phyloP scores from a whole-genome alignment of 1,140 invertebrate genomes.

The Philopotamus ludificatus region DNA sequence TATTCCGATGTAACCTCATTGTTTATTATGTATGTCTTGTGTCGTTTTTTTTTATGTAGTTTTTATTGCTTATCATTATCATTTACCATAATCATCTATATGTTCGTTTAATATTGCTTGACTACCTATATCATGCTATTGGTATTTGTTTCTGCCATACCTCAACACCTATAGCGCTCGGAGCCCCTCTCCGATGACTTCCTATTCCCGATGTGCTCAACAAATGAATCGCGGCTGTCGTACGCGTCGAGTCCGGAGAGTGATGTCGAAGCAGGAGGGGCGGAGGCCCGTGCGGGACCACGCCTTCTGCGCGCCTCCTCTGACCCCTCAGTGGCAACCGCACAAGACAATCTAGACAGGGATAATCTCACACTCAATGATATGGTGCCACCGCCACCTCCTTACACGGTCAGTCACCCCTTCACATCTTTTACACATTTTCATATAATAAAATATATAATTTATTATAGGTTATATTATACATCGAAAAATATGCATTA shows the following conservation, averaged over 20 bases:
- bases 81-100: too few species aligned
- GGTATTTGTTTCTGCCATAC: conserved; percentile 18
- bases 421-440: neutral
- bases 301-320: conserved; percentile 81
- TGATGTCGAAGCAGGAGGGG: conserved; percentile 84
- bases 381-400: conserved; percentile 56
- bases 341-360: conserved; percentile 62
- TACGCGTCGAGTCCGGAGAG: conserved; percentile 95
- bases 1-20: too few species aligned
- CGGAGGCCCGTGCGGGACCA: conserved; percentile 63
- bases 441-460: neutral
- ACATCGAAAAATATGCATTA: too few species aligned
- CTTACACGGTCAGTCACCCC: conserved; percentile 69
- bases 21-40: too few species aligned
- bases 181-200: conserved; percentile 91
- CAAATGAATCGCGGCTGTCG: conserved; percentile 72
- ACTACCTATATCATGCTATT: conserved; percentile 16
- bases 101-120: conserved; percentile 16
- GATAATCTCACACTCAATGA: conserved; percentile 56
- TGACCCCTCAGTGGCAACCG: conserved; percentile 72
- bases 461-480: too few species aligned
- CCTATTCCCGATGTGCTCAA: conserved; percentile 95
- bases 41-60: too few species aligned
- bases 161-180: conserved; percentile 51
- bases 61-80: too few species aligned